Conservation (phyloP, 1,140 invertebrate genomes). For the Drosophila nannoptera region DNA sequence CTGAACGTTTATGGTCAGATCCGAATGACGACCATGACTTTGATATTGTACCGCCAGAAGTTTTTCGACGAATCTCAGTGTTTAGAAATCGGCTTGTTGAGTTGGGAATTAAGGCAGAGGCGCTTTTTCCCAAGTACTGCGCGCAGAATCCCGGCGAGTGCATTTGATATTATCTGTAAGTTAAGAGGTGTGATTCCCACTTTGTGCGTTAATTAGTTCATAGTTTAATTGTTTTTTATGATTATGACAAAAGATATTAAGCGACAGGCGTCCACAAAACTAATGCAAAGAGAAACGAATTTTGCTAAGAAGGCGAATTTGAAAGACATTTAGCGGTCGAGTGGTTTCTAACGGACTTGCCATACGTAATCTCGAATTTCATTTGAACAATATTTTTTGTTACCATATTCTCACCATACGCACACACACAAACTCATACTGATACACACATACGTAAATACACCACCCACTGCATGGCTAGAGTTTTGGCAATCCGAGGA, state of each 20-base stretch:
- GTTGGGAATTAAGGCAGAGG: conserved; percentile 83
- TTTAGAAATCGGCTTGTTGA: conserved; percentile 81
- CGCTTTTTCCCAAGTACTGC: conserved; percentile 86
- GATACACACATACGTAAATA: neutral
- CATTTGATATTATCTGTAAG: conserved; percentile 78
- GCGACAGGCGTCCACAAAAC: conserved; percentile 30
- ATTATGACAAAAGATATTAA: conserved; percentile 26
- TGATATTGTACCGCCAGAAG: conserved; percentile 69
- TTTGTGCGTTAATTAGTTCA: conserved; percentile 68
- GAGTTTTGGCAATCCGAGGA: conserved; percentile 7
- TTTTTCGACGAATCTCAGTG: conserved; percentile 75
- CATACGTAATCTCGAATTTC: conserved; percentile 27
- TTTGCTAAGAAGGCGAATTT: conserved; percentile 9
- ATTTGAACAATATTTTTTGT: conserved; percentile 4
- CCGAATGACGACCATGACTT: conserved; percentile 74
- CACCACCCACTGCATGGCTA: conserved; percentile 1
- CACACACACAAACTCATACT: conserved; percentile 21
- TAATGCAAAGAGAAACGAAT: conserved; percentile 5
- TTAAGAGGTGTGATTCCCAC: conserved; percentile 11
- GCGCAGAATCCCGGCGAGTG: conserved; percentile 82
- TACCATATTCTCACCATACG: conserved; percentile 9
- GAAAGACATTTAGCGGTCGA: conserved; percentile 31
- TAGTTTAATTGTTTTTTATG: conserved; percentile 72
- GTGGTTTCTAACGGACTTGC: conserved; percentile 40
- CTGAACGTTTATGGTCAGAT: conserved; percentile 81